Base-by-base conservation (phyloP, 2,888 invertebrate species). In the Ectobius pallidus region DNA sequence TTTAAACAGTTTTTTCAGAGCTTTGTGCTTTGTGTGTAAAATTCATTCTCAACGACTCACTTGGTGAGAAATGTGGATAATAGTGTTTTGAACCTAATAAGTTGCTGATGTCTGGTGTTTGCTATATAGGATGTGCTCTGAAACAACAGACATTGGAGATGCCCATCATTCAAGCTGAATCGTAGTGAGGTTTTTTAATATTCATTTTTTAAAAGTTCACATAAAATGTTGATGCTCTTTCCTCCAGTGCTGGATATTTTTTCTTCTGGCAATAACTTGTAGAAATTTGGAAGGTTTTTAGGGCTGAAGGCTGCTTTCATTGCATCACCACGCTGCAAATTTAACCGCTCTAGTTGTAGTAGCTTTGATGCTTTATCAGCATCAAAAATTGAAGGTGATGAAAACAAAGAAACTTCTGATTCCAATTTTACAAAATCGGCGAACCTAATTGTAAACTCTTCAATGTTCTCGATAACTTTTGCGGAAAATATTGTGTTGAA, bases 201-300 rank as follows among this genome's bases (percentile, higher is more conserved):
- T n/a, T n/a, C n/a, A n/a, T n/a, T n/a, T n/a, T n/a, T n/a, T n/a
- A 70, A 2, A 70, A 49, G 16, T 74, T 71, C 1, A 76, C 55
- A 55, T 91, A 11, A 39, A 39, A 39, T 11, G 42, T 39, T 39
- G 42, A 14, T 7, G 42, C 42, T 39, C 14, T 11, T 39, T 39
- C 14, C 14, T 39, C 14, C 42, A 39, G 14, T 39, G 42, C 42
- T 39, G 42, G 42, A 39, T 39, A 49, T n/a, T 49, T 49, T 49
- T 49, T 49, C 49, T 49, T 49, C 18, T 49, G 49, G 9, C 6
- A 49, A 49, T 18, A 49, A 49, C 49, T n/a, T 34, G 34, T 49
- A 49, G 49, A 49, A n/a, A n/a, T 49, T 49, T 4, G n/a, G 49
- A 49, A 49, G 18, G n/a, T 49, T n/a, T 49, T 49, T 49, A 49